Base-by-base conservation (phyloP, 2,888 invertebrate genomes). In the Calameuta idolon region DNA sequence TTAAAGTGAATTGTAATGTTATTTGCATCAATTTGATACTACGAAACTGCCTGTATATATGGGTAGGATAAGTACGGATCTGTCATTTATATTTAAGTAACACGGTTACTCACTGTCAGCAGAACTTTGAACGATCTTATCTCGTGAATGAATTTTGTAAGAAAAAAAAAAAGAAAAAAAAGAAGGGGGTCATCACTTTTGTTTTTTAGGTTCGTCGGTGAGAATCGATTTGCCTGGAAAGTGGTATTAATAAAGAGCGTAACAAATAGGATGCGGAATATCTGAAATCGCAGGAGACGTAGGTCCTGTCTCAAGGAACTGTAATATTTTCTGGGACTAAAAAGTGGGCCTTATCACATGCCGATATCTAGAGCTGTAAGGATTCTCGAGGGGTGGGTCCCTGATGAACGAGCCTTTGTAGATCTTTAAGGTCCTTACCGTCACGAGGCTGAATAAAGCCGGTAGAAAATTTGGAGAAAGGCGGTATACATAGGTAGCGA, bases 171-270 rank as follows among this genome's bases (percentile, higher is more conserved):
- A 23, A 40, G 23, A 23, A 5, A 9, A 55, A 12, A 37, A 37
- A 15, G 12, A 37, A 31, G 2, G 31, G 23, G 55, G 55, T 55
- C 55, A 23, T 55, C 23, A 23, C 23, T 55, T 55, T 40, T 40
- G 15, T 5, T 15, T 23, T 23, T 55, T 55, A 15, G 55, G 55
- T 9, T 23, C 23, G 23, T 23, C 23, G 55, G 9, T 55, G 55
- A 55, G 55, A 55, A 55, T 55, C 23, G 55, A 55, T 55, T 55
- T 55, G 55, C 55, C 55, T 55, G 55, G 55, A 55, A 55, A 55
- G 55, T 55, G 81, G 85, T 85, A 87, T 86, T 86, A 86, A 87
- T 87, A 87, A 85, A 87, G 85, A 83, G 75, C 79, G 81, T 86
- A 82, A 85, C 82, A 86, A 87, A 87, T 87, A 34, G 75, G 68